Evolutionary conservation across 2,888 invertebrate species (phyloP), one percentile per base, ranked within the genome.

Genomic region (Pilophorus perplexus): DNA sequence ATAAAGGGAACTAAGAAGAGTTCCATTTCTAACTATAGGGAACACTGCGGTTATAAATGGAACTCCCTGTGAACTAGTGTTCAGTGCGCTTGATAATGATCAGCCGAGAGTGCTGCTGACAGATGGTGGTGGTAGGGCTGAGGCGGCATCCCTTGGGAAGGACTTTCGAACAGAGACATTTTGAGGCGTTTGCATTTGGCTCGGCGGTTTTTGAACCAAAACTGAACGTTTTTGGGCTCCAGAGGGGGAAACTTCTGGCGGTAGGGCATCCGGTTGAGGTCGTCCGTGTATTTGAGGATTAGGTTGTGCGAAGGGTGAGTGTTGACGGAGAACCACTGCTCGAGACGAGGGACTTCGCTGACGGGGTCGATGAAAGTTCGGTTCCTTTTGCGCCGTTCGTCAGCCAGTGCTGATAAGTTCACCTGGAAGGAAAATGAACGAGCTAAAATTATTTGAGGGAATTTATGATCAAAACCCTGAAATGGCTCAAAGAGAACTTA

Each of bases 351-450:
- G 66, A 99, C 95, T 80, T 99, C 99, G 14, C 96, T 94, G 20
- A 98, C 93, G 0, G 99, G 99, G 80, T 99, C 99, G 75, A 99
- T 99, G 80, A 99, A 99, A 42, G 99, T 97, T 72, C 99, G 86
- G 78, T 97, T 98, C 44, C 99, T 85, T 77, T 96, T 94, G 71
- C 95, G 85, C 37, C 93, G 83, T 75, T 94, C 93, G 74, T 93
- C 93, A 22, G 70, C 73, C 50, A 71, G 60, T 4, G 70, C 68
- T 2, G 71, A 68, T 12, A 71, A 62, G 44, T 70, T 71, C 50
- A 52, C 46, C 62, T 48, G 60, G 50, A 42, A 66, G 23, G n/a
- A n/a, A n/a, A n/a, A n/a, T n/a, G n/a, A n/a, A n/a, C n/a, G n/a
- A n/a, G n/a, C n/a, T n/a, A n/a, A n/a, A n/a, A n/a, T n/a, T n/a